Evolutionary conservation across 2,113 vertebrate species (phyloP).

Genomic region (Mellivora capensis): DNA sequence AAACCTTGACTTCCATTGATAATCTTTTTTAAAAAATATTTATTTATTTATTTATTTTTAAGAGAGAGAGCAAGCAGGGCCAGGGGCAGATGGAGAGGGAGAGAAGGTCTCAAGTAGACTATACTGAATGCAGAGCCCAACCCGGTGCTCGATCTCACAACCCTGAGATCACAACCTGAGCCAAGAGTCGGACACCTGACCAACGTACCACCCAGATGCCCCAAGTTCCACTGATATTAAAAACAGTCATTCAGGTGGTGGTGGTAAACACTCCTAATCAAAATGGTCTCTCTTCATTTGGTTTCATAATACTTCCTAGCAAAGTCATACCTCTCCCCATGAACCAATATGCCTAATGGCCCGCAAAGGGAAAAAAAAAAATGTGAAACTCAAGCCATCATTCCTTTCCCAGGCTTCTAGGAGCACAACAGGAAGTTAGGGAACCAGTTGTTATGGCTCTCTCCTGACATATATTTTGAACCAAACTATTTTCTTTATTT

Average conservation of each 20-base stretch:
- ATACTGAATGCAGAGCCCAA: background rate
- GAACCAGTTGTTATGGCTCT: background rate
- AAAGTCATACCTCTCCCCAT: background rate
- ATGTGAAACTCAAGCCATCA: background rate
- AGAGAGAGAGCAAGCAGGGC: background rate
- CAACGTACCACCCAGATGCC: background rate
- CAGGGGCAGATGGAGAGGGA: background rate
- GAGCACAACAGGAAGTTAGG: background rate
- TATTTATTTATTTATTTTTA: background rate
- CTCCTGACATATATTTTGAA: background rate
- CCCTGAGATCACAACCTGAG: background rate
- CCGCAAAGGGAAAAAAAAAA: background rate
- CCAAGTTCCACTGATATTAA: background rate
- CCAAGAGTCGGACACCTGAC: background rate
- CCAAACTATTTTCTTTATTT: background rate
- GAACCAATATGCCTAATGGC: background rate
- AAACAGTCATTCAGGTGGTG: accelerated
- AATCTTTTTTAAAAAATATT: too few relatives aligned
- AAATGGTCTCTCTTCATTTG: background rate
- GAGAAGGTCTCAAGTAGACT: background rate
- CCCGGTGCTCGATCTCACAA: background rate
- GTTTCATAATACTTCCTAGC: background rate
- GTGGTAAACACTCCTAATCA: background rate
- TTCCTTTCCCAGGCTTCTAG: background rate
- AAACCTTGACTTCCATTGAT: background rate